Conservation (phyloP, 2,888 invertebrate genomes). For the Sepiola atlantica region DNA sequence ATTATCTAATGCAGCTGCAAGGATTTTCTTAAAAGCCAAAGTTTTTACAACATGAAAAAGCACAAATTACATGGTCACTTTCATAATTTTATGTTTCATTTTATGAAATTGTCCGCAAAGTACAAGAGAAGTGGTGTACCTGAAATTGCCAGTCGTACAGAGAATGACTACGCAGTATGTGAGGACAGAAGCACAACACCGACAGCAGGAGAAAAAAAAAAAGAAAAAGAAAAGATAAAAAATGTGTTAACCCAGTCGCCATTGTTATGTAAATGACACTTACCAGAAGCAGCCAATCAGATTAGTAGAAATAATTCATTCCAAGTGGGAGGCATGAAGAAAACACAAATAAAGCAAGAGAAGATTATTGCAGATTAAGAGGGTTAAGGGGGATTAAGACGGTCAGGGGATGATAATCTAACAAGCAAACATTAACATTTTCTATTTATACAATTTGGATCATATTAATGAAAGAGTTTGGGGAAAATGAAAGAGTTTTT, state of each 20-base stretch:
- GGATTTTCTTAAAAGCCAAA: background rate
- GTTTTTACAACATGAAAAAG: background rate
- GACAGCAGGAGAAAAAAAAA: background rate
- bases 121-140: background rate
- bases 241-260: background rate
- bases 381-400: background rate
- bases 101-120: background rate
- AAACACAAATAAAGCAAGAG: conserved; percentile 16
- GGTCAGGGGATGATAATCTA: background rate
- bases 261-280: conserved; percentile 38
- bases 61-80: background rate
- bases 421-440: background rate
- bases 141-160: background rate
- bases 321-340: background rate
- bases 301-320: conserved; percentile 40
- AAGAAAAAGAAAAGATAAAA: no score
- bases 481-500: background rate
- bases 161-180: background rate
- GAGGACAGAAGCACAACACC: background rate
- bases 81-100: background rate
- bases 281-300: conserved; percentile 35
- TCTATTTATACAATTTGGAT: background rate
- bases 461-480: background rate
- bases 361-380: conserved; percentile 34
- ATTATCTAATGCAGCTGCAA: no score